These are phyloP conservation scores for Carassius carassius DNA, from an alignment of 2,113 vertebrate species.

Conservation along the genomic window DNA sequence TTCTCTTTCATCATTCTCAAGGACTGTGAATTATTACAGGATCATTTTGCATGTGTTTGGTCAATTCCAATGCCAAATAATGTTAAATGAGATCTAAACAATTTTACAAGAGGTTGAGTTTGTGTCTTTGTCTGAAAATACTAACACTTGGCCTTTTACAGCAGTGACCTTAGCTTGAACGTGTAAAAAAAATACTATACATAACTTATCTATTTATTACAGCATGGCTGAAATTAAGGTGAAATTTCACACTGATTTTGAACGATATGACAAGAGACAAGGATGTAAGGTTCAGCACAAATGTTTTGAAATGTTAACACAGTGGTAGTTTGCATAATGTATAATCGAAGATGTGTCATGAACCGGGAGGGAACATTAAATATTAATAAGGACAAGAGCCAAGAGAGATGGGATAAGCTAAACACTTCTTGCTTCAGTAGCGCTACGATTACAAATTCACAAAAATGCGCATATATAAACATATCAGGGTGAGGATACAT, in stretches of 20 bases:
- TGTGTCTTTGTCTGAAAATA: not conserved
- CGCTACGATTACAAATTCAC: not conserved
- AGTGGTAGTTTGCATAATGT: conserved; percentile 34
- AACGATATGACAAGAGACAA: conserved; percentile 8
- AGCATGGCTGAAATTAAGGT: not conserved
- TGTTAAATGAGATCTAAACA: not conserved
- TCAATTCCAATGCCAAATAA: not conserved
- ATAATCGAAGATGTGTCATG: conserved; percentile 7
- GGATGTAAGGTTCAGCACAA: not conserved
- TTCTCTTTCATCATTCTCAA: not conserved
- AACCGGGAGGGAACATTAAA: conserved; percentile 2
- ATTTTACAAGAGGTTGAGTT: not conserved
- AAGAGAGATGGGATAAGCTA: conserved; percentile 31
- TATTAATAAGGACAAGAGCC: conserved; percentile 32
- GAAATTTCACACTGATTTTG: not conserved
- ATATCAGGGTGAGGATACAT: not conserved
- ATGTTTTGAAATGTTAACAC: conserved; percentile 18
- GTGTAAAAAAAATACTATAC: conserved; percentile 1
- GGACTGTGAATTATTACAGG: not conserved
- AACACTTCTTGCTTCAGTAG: conserved; percentile 27
- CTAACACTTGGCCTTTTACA: not conserved
- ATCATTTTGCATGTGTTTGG: not conserved
- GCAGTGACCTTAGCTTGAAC: conserved; percentile 2
- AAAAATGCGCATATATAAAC: conserved; percentile 35
- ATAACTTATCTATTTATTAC: conserved; percentile 3